Evolutionary conservation across 2,113 vertebrate species (phyloP).

Genomic region (Climacteris rufus): DNA sequence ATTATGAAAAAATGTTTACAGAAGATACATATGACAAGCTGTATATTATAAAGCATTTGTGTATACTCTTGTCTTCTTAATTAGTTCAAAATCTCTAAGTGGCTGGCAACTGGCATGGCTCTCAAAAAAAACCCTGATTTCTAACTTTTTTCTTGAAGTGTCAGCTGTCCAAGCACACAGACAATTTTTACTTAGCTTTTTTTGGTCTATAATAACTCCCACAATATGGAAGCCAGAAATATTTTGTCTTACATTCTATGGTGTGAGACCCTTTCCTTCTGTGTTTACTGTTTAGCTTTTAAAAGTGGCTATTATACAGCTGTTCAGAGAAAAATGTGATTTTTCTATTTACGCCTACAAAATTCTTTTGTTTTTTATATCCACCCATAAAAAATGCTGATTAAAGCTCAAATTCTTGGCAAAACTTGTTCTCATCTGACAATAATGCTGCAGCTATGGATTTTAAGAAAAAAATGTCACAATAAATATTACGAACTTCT

Average conservation of each 20-base stretch:
- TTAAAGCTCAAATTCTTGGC: slow-evolving; percentile 31
- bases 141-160: slow-evolving; percentile 23
- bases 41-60: background rate
- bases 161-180: background rate
- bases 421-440: slow-evolving; percentile 2
- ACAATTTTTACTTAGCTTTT: slow-evolving; percentile 20
- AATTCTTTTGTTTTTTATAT: slow-evolving; percentile 35
- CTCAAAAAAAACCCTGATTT: background rate
- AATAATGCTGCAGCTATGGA: background rate
- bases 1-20: background rate
- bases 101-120: background rate
- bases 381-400: slow-evolving; percentile 38
- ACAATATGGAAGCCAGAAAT: slow-evolving; percentile 65
- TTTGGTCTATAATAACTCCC: slow-evolving; percentile 39
- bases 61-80: background rate
- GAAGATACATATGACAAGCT: background rate
- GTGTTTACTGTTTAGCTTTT: slow-evolving; percentile 44
- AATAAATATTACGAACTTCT: background rate
- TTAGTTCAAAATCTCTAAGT: background rate
- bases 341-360: slow-evolving; percentile 38
- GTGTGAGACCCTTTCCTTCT: slow-evolving; percentile 11
- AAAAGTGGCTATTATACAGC: slow-evolving; percentile 50
- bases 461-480: background rate
- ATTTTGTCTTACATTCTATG: slow-evolving; percentile 34
- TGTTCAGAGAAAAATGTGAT: slow-evolving; percentile 31